These are phyloP conservation scores for Poeciliopsis turrubarensis DNA, from an alignment of 2,113 vertebrate species.

Conservation along the genomic window DNA sequence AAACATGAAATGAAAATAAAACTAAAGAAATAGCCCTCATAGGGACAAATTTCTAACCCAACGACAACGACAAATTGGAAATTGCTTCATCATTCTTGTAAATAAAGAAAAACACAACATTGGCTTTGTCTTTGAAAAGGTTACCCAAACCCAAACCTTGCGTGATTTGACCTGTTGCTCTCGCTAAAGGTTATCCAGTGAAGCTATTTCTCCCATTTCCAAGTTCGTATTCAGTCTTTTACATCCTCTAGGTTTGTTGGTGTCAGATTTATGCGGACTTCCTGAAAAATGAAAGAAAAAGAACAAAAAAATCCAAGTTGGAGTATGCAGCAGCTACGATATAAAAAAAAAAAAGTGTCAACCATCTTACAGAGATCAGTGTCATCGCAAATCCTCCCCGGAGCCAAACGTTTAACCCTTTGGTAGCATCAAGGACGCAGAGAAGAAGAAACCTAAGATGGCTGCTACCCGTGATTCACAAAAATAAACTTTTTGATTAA, in stretches of 20 bases:
- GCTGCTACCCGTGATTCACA: neutral
- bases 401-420: neutral
- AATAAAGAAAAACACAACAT: too few species aligned
- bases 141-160: too few species aligned
- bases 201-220: too few species aligned
- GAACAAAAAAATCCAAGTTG: neutral
- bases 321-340: neutral
- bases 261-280: neutral
- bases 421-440: neutral
- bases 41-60: too few species aligned
- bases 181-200: too few species aligned
- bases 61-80: too few species aligned
- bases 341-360: neutral
- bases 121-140: too few species aligned
- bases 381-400: neutral
- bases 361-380: neutral
- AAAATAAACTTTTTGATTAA: neutral
- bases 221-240: neutral
- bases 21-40: too few species aligned
- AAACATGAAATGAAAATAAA: too few species aligned
- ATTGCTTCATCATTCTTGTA: too few species aligned
- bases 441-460: neutral
- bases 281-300: neutral
- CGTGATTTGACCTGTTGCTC: too few species aligned
- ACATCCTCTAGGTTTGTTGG: neutral